Base-by-base conservation (phyloP, 2,888 invertebrate species). In the Melieria crassipennis region DNA sequence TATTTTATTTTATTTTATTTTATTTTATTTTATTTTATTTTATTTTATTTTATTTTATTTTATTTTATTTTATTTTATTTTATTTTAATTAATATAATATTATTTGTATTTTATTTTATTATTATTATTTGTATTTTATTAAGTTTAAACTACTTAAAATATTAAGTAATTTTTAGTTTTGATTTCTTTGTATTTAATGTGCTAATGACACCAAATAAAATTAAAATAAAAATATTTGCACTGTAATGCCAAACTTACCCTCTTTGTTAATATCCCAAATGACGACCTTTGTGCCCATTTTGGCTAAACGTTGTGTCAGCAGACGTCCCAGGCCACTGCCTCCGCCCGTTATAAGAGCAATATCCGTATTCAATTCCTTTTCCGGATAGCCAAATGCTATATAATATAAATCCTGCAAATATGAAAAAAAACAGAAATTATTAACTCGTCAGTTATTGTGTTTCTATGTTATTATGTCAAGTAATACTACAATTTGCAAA, bases 231-330 rank as follows among this genome's bases (percentile, higher is more conserved):
- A 16, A 16, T 16, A 5, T 11, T 9, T 7, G 7, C n/a, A 1
- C 46, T 30, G 2, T 30, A 3, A 30, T 3, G 30, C 30, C 30
- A 30, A 30, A 71, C 76, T 74, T 79, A 94, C 94, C 94, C 87
- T 91, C 88, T 83, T 92, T 89, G 83, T 95, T 94, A 78, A 97
- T 92, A 86, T 98, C 97, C 97, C 97, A 97, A 69, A 96, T 88
- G 55, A 97, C 91, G 69, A 97, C 90, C 75, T 90, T 92, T 77
- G 93, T 93, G 67, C 94, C 94, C 71, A 93, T 89, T 81, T 92
- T 89, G 30, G 94, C 92, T 63, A 96, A 88, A 78, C 93, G 89
- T 77, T 93, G 85, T 2, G 94, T 92, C 70, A 95, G 87, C 66
- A 95, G 89, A 75, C 95, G 90, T 6, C 96, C 96, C 13, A 96